Evolutionary conservation across 2,113 vertebrate genomes (phyloP).

Genomic region (Carettochelys insculpta): DNA sequence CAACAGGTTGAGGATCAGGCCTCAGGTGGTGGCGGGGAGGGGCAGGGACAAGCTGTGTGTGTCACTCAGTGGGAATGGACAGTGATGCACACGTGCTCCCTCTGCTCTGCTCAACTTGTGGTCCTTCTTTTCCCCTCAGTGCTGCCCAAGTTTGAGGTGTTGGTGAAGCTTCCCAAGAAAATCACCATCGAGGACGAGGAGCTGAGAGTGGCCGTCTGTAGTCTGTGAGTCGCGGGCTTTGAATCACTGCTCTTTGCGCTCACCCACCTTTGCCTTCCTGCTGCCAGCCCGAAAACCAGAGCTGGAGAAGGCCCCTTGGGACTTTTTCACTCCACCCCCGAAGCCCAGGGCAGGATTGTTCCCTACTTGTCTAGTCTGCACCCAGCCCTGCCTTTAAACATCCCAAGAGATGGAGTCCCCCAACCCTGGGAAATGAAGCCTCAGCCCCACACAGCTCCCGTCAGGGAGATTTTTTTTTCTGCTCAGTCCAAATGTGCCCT

Average conservation of each 20-base stretch:
- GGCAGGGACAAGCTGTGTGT: neutral
- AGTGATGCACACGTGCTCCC: neutral
- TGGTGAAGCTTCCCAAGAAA: constrained; percentile 64
- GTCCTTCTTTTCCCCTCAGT: constrained; percentile 59
- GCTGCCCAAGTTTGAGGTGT: constrained; percentile 78
- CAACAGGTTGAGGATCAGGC: neutral
- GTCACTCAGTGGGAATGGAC: neutral
- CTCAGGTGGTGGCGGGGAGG: neutral
- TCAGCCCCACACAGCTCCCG: neutral
- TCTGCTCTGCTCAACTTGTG: neutral
- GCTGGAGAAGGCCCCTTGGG: neutral
- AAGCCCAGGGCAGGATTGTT: neutral
- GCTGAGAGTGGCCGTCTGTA: constrained; percentile 69
- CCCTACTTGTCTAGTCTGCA: neutral
- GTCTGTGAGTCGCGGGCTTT: constrained; percentile 67
- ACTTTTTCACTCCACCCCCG: neutral
- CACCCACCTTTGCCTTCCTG: neutral
- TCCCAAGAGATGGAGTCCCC: neutral
- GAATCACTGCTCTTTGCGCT: neutral
- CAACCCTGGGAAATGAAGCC: neutral
- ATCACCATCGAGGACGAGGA: constrained; percentile 73
- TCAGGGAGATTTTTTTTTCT: neutral
- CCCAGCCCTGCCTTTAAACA: neutral
- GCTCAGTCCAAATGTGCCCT: neutral
- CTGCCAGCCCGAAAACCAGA: neutral